A percentile compares a stretch with the other conserved stretches of the same genome.
Conservation (phyloP, 2,113 vertebrate genomes). For the Cyprinodon tularosa region DNA sequence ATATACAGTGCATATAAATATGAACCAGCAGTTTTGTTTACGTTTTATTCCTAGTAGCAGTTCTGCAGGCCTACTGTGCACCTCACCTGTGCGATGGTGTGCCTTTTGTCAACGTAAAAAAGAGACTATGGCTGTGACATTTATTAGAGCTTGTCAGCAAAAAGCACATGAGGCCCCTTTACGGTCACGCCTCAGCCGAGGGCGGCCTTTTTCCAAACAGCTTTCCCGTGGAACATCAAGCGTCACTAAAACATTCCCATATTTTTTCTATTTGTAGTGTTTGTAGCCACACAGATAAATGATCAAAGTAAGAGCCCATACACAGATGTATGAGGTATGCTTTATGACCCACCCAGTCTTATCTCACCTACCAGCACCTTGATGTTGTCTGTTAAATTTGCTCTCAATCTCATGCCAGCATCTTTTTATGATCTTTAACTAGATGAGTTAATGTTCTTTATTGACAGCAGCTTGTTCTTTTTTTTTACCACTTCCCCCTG, state of each 20-base stretch:
- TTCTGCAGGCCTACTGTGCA: conserved; percentile 44
- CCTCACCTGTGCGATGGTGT: conserved; percentile 41
- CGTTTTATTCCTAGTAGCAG: conserved; percentile 17
- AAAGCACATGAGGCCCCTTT: conserved; percentile 49
- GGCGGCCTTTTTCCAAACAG: conserved; percentile 51
- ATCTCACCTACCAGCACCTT: conserved; percentile 2
- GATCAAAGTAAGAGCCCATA: neutral
- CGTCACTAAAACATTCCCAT: conserved; percentile 62
- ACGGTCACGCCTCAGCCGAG: conserved; percentile 41
- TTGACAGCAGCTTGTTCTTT: conserved; percentile 20
- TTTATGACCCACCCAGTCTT: neutral
- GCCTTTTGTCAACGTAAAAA: conserved; percentile 51
- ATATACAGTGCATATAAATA: conserved; percentile 30
- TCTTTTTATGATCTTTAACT: conserved; percentile 24
- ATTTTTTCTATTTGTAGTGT: conserved; percentile 52
- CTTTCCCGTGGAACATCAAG: conserved; percentile 59
- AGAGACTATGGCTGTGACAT: conserved; percentile 50
- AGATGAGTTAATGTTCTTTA: conserved; percentile 26
- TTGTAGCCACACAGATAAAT: conserved; percentile 54
- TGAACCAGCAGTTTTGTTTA: conserved; percentile 34
- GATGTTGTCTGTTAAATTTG: neutral
- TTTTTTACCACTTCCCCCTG: conserved; percentile 51
- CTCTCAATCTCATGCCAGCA: neutral
- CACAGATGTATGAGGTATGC: conserved; percentile 2
- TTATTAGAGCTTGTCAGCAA: conserved; percentile 55